Evolutionary conservation across 2,888 invertebrate species (phyloP).

Genomic region (Brachypalpus laphriformis): DNA sequence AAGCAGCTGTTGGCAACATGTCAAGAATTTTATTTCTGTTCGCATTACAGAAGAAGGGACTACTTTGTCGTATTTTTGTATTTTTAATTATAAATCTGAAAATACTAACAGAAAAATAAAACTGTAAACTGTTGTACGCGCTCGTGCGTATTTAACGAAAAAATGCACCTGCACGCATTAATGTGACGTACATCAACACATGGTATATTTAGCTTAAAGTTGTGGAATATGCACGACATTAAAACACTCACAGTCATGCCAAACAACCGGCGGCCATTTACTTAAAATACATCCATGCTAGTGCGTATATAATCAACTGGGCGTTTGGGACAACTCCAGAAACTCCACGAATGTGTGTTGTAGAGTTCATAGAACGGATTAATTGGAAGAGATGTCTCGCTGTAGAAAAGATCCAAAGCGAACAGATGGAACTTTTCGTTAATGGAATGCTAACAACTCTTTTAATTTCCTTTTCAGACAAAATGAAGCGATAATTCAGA

Average conservation of each 20-base stretch:
- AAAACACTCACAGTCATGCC: constrained; percentile 17
- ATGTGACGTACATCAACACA: constrained; percentile 58
- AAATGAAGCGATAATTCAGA: constrained; percentile 33
- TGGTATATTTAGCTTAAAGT: constrained; percentile 29
- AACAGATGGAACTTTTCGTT: constrained; percentile 65
- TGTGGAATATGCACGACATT: constrained; percentile 9
- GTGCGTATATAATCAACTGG: constrained; percentile 47
- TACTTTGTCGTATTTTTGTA: constrained; percentile 47
- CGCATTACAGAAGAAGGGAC: constrained; percentile 57
- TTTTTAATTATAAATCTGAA: constrained; percentile 53
- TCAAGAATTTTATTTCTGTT: constrained; percentile 73
- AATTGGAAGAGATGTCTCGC: constrained; percentile 59
- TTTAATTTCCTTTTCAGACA: constrained; percentile 33
- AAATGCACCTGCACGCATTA: constrained; percentile 67
- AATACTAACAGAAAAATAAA: constrained; percentile 35
- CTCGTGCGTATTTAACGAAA: constrained; percentile 51
- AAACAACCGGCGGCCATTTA: constrained; percentile 19
- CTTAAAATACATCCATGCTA: constrained; percentile 17
- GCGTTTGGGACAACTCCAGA: constrained; percentile 29
- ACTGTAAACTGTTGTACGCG: constrained; percentile 34
- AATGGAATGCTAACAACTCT: constrained; percentile 66
- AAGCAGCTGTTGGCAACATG: constrained; percentile 74
- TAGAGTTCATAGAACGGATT: constrained; percentile 56
- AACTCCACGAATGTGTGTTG: neutral
- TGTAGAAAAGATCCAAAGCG: constrained; percentile 46